Evolutionary conservation across 2,113 vertebrate species (phyloP).

Genomic region (Redunca redunca): DNA sequence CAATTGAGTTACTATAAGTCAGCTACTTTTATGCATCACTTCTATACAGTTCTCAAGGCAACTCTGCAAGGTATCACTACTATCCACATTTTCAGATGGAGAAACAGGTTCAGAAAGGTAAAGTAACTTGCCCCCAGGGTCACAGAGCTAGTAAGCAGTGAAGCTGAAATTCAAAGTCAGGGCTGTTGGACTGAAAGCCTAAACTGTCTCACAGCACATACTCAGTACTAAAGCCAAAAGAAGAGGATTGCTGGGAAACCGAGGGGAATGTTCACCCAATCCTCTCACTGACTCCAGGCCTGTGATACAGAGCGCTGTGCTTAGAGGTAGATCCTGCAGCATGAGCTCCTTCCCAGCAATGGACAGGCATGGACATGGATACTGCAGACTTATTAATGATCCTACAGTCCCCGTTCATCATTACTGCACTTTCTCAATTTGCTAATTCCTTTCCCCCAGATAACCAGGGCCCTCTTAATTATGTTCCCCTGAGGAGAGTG

Average conservation of each 20-base stretch:
- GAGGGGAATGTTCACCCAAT: neutral
- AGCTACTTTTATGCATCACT: neutral
- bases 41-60: neutral
- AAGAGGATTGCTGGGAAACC: neutral
- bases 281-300: neutral
- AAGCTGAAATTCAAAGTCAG: neutral
- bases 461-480: conserved; percentile 79
- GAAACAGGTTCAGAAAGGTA: neutral
- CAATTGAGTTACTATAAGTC: neutral
- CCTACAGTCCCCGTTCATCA: conserved; percentile 69
- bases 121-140: neutral
- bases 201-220: neutral
- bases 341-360: conserved; percentile 29
- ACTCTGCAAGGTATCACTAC: neutral
- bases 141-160: neutral
- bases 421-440: conserved; percentile 74
- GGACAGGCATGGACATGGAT: conserved; percentile 65
- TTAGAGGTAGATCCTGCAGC: conserved; percentile 53
- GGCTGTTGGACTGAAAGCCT: neutral
- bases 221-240: neutral
- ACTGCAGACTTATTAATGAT: conserved; percentile 66
- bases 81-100: neutral
- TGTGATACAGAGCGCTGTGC: conserved; percentile 23
- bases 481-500: conserved; percentile 75
- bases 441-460: conserved; percentile 78